Evolutionary conservation across 2,888 invertebrate genomes (phyloP).

Genomic region (Blastobasis adustella): DNA sequence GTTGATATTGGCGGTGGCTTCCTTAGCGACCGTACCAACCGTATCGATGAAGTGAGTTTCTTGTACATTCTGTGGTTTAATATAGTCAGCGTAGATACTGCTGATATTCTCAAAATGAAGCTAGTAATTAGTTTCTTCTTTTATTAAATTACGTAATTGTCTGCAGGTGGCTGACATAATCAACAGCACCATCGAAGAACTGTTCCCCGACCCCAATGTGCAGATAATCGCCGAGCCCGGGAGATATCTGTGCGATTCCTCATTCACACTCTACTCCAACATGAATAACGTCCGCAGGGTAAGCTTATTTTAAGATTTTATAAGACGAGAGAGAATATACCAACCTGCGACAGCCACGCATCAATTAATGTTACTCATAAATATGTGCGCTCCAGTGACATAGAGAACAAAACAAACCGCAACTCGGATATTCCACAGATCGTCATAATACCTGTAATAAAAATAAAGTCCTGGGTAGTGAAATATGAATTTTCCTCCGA

Average conservation of each 20-base stretch:
- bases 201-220: conserved; percentile 30
- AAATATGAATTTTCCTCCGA: too few relatives aligned
- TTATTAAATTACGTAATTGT: background rate
- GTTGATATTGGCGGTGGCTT: conserved; percentile 41
- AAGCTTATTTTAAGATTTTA: conserved; percentile 4
- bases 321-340: too few relatives aligned
- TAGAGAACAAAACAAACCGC: too few relatives aligned
- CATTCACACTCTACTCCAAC: conserved; percentile 27
- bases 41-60: conserved; percentile 26
- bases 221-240: conserved; percentile 37
- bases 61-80: conserved; percentile 1
- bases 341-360: too few relatives aligned
- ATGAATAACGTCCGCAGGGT: conserved; percentile 27
- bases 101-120: background rate
- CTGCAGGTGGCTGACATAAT: conserved; percentile 25
- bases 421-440: too few relatives aligned
- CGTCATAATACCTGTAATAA: too few relatives aligned
- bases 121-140: background rate
- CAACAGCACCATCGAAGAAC: conserved; percentile 26
- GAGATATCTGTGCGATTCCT: conserved; percentile 29
- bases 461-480: too few relatives aligned
- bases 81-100: background rate
- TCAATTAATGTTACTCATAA: too few relatives aligned
- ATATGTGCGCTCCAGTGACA: too few relatives aligned
- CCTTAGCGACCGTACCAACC: conserved; percentile 21